These are phyloP conservation scores for Megaceryle torquata DNA, from an alignment of 2,113 vertebrate species.

Conservation along the genomic window DNA sequence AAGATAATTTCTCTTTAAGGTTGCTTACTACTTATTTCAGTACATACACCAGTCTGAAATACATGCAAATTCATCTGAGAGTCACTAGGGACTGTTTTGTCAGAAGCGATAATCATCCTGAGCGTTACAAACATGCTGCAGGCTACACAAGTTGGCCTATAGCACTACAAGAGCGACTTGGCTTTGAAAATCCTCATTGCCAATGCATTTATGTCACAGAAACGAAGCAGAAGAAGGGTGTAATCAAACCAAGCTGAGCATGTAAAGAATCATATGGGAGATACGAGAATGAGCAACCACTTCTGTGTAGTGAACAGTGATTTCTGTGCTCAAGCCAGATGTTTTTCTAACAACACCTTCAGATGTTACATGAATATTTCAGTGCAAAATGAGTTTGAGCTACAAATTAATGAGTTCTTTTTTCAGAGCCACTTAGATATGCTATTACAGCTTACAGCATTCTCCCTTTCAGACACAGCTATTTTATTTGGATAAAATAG, in stretches of 20 bases:
- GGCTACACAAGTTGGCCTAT: constrained; percentile 51
- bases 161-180: constrained; percentile 9
- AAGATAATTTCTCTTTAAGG: background rate
- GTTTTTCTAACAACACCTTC: constrained; percentile 34
- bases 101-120: constrained; percentile 31
- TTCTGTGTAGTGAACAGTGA: background rate
- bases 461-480: background rate
- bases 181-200: constrained; percentile 43
- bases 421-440: background rate
- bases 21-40: background rate
- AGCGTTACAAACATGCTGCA: constrained; percentile 19
- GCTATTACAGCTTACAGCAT: background rate
- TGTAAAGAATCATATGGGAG: constrained; percentile 34
- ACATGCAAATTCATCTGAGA: constrained; percentile 1
- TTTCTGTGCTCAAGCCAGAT: constrained; percentile 39
- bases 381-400: background rate
- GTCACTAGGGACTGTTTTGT: constrained; percentile 31
- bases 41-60: background rate
- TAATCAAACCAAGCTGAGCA: constrained; percentile 7
- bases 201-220: background rate
- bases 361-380: constrained; percentile 45
- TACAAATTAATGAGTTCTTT: background rate
- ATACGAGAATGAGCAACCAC: background rate
- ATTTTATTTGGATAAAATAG: constrained; percentile 5
- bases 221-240: background rate